Evolutionary conservation across 2,113 vertebrate genomes (phyloP).

Genomic region (Ceyx margarethae): DNA sequence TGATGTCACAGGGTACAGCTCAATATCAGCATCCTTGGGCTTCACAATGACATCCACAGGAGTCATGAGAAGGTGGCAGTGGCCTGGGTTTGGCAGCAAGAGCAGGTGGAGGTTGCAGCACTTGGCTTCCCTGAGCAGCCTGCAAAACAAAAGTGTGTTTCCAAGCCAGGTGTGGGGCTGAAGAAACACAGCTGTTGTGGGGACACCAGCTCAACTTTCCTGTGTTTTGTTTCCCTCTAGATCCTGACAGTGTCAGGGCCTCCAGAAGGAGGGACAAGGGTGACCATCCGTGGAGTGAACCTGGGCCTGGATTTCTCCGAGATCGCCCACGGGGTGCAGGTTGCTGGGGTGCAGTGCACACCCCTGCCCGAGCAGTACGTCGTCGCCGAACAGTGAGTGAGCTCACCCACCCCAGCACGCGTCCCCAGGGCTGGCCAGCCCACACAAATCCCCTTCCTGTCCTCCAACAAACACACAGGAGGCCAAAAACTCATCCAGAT

Average conservation of each 20-base stretch:
- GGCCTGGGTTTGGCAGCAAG: background rate
- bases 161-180: fast-evolving
- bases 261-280: slow-evolving; percentile 91
- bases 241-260: slow-evolving; percentile 94
- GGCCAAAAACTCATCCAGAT: background rate
- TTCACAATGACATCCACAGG: background rate
- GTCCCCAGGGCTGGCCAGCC: background rate
- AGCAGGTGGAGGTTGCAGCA: background rate
- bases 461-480: fast-evolving
- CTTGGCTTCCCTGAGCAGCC: background rate
- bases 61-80: background rate
- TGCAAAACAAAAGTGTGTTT: fast-evolving
- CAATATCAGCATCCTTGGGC: background rate
- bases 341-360: slow-evolving; percentile 89
- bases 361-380: slow-evolving; percentile 91
- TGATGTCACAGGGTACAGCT: background rate
- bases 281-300: slow-evolving; percentile 94
- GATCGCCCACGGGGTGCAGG: slow-evolving; percentile 89
- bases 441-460: background rate
- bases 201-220: background rate
- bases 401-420: fast-evolving
- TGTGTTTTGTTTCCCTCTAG: slow-evolving; percentile 59
- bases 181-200: fast-evolving
- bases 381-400: slow-evolving; percentile 94
- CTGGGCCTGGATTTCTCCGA: slow-evolving; percentile 93